phyloP scores from a whole-genome alignment of 2,888 invertebrate species.

The Drosophila anomalipes region DNA sequence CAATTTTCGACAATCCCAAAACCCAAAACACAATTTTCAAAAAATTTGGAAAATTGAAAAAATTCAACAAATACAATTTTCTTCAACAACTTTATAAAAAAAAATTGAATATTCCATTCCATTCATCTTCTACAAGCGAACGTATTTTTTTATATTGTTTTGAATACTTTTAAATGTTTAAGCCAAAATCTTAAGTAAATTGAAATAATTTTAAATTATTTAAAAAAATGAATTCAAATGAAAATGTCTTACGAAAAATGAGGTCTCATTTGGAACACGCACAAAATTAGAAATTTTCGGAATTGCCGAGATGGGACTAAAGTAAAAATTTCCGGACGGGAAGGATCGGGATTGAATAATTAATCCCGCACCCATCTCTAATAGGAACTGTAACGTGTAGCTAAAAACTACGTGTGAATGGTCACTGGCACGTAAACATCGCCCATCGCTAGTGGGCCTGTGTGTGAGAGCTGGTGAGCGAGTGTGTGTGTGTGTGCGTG shows the following conservation, averaged over 20 bases:
- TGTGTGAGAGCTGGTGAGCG: conserved; percentile 45
- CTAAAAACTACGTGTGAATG: conserved; percentile 16
- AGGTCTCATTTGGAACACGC: neutral
- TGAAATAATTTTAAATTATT: neutral
- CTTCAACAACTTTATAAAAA: neutral
- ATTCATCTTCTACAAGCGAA: neutral
- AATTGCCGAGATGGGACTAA: neutral
- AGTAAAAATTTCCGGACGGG: neutral
- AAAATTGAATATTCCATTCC: neutral
- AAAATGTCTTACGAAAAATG: no score
- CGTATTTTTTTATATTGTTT: no score
- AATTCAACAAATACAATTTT: neutral
- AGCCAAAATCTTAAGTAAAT: neutral
- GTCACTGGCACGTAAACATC: conserved; percentile 22
- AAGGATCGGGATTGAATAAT: neutral
- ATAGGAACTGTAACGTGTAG: conserved; percentile 29
- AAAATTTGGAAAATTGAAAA: neutral
- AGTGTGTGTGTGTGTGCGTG: conserved; percentile 43
- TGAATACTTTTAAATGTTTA: neutral
- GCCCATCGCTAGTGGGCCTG: conserved; percentile 36
- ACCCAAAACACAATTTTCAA: neutral
- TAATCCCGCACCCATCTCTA: neutral
- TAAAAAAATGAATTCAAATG: no score
- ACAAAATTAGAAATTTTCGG: neutral
- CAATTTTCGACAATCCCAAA: neutral